phyloP scores from a whole-genome alignment of 2,888 invertebrate species.

The Nephrotoma flavescens region DNA sequence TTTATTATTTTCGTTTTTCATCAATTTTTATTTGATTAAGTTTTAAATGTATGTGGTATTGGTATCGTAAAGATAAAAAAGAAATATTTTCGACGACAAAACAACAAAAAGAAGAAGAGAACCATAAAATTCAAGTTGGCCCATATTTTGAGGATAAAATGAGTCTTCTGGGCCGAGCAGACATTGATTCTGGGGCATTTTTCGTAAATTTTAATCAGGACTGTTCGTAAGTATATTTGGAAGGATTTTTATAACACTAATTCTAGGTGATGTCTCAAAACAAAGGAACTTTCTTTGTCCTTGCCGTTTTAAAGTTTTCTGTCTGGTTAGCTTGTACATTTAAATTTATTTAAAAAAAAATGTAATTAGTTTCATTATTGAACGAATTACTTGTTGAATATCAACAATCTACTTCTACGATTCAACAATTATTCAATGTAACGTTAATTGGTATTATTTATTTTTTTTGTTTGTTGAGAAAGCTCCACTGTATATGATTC shows the following conservation, averaged over 20 bases:
- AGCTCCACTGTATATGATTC: neutral
- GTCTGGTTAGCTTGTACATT: neutral
- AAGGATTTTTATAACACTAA: neutral
- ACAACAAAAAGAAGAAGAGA: neutral
- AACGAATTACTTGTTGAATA: neutral
- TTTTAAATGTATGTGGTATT: neutral
- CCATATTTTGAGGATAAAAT: neutral
- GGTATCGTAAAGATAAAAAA: neutral
- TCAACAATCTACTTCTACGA: neutral
- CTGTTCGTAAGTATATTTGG: constrained; percentile 68
- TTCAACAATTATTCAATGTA: neutral
- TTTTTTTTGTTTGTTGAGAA: neutral
- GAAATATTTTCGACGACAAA: neutral
- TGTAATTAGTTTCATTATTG: neutral
- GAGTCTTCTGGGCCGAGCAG: constrained; percentile 17
- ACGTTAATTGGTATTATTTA: neutral
- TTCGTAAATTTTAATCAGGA: constrained; percentile 97
- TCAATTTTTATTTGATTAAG: neutral
- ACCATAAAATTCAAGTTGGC: neutral
- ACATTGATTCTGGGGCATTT: constrained; percentile 58
- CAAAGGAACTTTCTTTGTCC: constrained; percentile 3
- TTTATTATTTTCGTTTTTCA: neutral
- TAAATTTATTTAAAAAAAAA: neutral
- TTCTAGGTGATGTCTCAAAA: neutral
- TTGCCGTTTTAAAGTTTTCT: neutral